Conservation (phyloP, 2,113 vertebrate species). For the Chlamydotis undulata region DNA sequence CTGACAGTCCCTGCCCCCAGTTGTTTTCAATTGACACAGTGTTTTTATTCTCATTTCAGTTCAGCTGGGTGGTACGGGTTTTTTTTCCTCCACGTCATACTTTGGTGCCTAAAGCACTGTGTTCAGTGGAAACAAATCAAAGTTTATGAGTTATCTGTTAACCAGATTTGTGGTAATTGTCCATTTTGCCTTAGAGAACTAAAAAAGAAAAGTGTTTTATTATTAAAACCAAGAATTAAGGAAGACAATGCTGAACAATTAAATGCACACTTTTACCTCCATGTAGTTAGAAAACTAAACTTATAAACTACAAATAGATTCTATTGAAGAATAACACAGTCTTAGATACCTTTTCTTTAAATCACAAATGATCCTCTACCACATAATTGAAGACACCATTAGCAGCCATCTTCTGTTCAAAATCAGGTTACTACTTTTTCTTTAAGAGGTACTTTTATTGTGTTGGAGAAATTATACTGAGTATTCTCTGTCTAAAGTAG, state of each 20-base stretch:
- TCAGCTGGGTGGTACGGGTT: not conserved
- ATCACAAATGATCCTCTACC: not conserved
- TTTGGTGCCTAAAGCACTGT: not conserved
- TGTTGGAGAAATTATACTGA: constrained; percentile 43
- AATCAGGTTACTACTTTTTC: constrained; percentile 42
- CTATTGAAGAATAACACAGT: not conserved
- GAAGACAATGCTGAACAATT: not conserved
- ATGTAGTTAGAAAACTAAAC: not conserved
- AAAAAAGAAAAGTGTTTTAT: not conserved
- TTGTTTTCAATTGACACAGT: not conserved
- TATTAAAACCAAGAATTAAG: not conserved
- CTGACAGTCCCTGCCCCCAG: not conserved
- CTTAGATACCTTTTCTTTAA: not conserved
- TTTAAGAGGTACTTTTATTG: constrained; percentile 35
- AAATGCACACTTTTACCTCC: not conserved
- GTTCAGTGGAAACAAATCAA: not conserved
- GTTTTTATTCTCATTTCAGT: not conserved
- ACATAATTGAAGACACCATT: constrained; percentile 40
- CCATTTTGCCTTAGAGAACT: not conserved
- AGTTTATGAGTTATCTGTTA: not conserved
- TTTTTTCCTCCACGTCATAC: not conserved
- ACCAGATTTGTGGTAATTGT: not conserved
- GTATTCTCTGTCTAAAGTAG: constrained; percentile 36
- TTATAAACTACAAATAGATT: not conserved
- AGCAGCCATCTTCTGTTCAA: not conserved